Conservation (phyloP, 2,888 invertebrate genomes). For the Cephus runcator region DNA sequence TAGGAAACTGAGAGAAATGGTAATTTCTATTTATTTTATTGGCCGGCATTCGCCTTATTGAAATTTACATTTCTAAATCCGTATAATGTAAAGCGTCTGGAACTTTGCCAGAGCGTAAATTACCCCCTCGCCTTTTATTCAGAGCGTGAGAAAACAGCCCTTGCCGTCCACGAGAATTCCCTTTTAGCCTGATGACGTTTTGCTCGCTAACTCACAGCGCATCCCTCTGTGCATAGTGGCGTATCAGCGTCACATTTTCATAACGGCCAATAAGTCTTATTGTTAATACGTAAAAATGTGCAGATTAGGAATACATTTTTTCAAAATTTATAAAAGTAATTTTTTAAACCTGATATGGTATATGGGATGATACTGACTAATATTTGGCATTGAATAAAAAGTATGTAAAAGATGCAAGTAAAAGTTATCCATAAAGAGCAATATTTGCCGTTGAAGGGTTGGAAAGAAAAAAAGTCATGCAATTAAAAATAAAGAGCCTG, state of each 20-base stretch:
- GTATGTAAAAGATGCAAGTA: not conserved
- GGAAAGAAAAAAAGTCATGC: not conserved
- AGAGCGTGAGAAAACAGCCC: not conserved
- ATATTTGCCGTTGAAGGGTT: not conserved
- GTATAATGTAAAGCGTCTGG: slow-evolving; percentile 21
- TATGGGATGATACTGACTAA: too few relatives aligned
- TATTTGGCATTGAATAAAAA: not conserved
- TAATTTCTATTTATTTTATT: slow-evolving; percentile 17
- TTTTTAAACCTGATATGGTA: too few relatives aligned
- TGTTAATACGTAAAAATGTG: not conserved
- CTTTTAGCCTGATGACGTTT: not conserved
- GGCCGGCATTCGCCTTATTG: slow-evolving; percentile 18
- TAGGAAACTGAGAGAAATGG: not conserved
- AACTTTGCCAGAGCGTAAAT: slow-evolving; percentile 22
- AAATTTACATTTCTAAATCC: slow-evolving; percentile 28
- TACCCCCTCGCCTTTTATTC: not conserved
- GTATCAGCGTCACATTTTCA: not conserved
- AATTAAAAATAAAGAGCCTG: not conserved
- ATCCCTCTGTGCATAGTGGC: not conserved
- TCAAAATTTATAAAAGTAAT: too few relatives aligned
- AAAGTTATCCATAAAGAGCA: not conserved
- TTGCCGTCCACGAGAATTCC: not conserved
- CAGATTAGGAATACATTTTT: too few relatives aligned
- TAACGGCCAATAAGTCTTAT: not conserved
- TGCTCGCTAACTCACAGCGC: not conserved